Evolutionary conservation across 2,113 vertebrate genomes (phyloP), one percentile per base, ranked within the genome.

Genomic region (Engraulis encrasicolus): DNA sequence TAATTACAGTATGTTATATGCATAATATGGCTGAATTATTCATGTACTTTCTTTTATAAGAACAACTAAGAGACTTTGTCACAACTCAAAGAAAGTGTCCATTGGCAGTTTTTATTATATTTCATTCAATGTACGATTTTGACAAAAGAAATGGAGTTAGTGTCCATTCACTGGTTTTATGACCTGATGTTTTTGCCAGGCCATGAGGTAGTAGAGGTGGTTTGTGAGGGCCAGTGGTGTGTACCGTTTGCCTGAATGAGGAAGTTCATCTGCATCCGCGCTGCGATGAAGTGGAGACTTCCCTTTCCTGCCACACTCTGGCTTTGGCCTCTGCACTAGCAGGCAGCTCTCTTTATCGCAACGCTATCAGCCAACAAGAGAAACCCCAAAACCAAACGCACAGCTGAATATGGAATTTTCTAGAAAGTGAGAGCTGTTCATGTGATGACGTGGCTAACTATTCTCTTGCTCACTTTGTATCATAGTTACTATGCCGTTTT

Each of bases 251-350:
- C 27, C 14, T 12, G 27, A 71, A 71, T 23, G 27, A 71, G 27
- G 61, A n/a, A 31, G 18, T n/a, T 27, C 61, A 71, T 71, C 61
- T 71, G 61, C 61, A 11, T 71, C 7, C 27, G 27, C 20, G 1
- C 19, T 7, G 54, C 23, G 20, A n/a, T 74, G 66, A 27, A 74
- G 66, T 6, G 14, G 66, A 74, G 66, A 74, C 66, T 74, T 74
- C 66, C 66, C 27, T 74, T 74, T 74, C 66, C 66, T 74, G 66
- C 27, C n/a, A n/a, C n/a, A n/a, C n/a, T 74, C 27, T 74, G 66
- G 66, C 66, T 14, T 74, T 54, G 66, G 66, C 66, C 31, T 11
- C 66, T 74, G 66, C 66, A 34, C 6, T 9, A 12, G 15, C 27
- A 45, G 14, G 6, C 6, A 20, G 7, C 61, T 34, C 12, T 74